These are phyloP conservation scores for Hydrolagus affinis DNA, from an alignment of 2,113 vertebrate genomes.

Conservation along the genomic window DNA sequence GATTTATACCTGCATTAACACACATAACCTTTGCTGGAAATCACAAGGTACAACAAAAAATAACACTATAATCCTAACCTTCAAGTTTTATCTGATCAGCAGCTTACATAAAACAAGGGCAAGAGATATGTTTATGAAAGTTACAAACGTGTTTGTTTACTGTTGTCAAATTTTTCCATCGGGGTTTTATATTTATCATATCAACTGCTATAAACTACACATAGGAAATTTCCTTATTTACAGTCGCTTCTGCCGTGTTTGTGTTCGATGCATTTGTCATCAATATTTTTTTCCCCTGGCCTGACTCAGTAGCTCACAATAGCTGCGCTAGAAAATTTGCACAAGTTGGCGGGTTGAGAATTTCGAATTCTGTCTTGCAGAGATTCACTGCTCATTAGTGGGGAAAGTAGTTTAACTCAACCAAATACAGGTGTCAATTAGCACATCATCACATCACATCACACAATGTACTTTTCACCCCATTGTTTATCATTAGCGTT, in stretches of 20 bases:
- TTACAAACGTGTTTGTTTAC: neutral
- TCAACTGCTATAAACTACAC: neutral
- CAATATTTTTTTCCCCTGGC: neutral
- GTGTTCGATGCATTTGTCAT: neutral
- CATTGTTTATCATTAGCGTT: no score
- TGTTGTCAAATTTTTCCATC: conserved; percentile 1
- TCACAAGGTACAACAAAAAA: neutral
- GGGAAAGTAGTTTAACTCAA: no score
- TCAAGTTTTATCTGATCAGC: neutral
- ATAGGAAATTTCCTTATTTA: neutral
- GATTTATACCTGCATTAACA: neutral
- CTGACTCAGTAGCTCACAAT: no score
- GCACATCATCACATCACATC: no score
- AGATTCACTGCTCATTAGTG: no score
- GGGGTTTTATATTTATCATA: neutral
- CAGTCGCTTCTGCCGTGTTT: neutral
- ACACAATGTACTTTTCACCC: no score
- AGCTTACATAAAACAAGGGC: neutral
- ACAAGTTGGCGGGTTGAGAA: no score
- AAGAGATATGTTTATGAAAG: neutral
- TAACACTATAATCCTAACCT: neutral
- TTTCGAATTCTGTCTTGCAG: no score
- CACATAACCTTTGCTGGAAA: neutral
- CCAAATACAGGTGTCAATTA: no score
- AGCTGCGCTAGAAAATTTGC: no score